Conservation (phyloP, 2,113 vertebrate species). For the Caretta caretta region DNA sequence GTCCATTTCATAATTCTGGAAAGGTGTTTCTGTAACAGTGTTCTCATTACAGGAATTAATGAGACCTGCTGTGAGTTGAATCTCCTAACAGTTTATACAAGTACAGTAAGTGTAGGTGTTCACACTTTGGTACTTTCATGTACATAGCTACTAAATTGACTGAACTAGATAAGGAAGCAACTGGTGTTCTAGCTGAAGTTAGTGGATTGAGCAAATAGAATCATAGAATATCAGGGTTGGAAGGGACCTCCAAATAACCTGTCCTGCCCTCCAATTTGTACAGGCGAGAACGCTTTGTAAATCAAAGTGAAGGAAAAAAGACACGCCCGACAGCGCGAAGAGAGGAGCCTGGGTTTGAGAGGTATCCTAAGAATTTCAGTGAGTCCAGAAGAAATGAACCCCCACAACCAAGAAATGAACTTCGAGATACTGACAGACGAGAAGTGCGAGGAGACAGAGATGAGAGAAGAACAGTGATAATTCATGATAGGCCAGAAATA, state of each 20-base stretch:
- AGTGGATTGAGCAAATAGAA: not conserved
- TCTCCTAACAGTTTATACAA: not conserved
- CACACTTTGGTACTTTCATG: not conserved
- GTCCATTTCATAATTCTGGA: not conserved
- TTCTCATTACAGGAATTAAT: not conserved
- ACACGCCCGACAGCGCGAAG: constrained; percentile 85
- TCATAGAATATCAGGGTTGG: too few species aligned
- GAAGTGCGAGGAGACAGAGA: constrained; percentile 90
- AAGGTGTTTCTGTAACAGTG: not conserved
- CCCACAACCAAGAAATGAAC: constrained; percentile 83
- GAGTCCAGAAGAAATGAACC: constrained; percentile 88
- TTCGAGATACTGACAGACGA: constrained; percentile 89
- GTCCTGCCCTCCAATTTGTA: constrained; percentile 7
- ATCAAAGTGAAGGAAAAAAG: constrained; percentile 92
- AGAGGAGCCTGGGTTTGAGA: constrained; percentile 88
- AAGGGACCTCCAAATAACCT: not conserved
- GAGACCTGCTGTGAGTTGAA: not conserved
- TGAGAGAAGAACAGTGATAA: constrained; percentile 88
- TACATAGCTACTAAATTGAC: not conserved
- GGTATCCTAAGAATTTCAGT: constrained; percentile 92
- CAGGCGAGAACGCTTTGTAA: constrained; percentile 92
- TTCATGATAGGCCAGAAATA: constrained; percentile 87
- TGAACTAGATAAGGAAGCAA: not conserved
- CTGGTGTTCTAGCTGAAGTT: not conserved
- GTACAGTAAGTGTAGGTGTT: not conserved